Conservation (phyloP, 2,113 vertebrate species). For the Scatophagus argus region DNA sequence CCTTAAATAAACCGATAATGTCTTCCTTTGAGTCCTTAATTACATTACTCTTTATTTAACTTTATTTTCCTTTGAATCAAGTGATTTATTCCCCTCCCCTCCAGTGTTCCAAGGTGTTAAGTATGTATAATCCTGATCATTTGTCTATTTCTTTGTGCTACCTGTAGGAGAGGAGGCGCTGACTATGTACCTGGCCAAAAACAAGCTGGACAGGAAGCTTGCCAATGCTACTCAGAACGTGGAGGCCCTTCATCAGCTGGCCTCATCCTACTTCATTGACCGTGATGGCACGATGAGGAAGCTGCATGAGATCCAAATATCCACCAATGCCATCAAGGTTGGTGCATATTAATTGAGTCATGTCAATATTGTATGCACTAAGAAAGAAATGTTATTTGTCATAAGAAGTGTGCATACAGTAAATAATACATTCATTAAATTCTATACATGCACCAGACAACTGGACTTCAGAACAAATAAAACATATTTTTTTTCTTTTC, state of each 20-base stretch:
- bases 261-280: constrained; percentile 98
- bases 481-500: too few relatives aligned
- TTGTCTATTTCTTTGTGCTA: constrained; percentile 20
- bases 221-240: constrained; percentile 95
- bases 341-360: not conserved
- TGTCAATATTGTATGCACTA: not conserved
- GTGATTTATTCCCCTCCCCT: not conserved
- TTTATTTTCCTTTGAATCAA: not conserved
- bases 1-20: not conserved
- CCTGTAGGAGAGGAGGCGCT: constrained; percentile 95
- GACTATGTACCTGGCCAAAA: constrained; percentile 99
- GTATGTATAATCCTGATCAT: not conserved
- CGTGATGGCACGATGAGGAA: constrained; percentile 98
- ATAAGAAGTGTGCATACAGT: not conserved
- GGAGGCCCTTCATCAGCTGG: constrained; percentile 97
- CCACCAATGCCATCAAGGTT: constrained; percentile 98
- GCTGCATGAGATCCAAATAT: constrained; percentile 99
- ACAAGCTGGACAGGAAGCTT: constrained; percentile 94
- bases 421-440: not conserved
- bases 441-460: not conserved
- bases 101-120: not conserved
- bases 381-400: not conserved
- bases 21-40: not conserved
- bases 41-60: not conserved
- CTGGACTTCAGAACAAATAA: not conserved